A percentile compares a stretch with the other conserved stretches of the same genome.
These are phyloP conservation scores for Macrobrachium rosenbergii DNA, from an alignment of 1,140 invertebrate genomes.

Conservation along the genomic window DNA sequence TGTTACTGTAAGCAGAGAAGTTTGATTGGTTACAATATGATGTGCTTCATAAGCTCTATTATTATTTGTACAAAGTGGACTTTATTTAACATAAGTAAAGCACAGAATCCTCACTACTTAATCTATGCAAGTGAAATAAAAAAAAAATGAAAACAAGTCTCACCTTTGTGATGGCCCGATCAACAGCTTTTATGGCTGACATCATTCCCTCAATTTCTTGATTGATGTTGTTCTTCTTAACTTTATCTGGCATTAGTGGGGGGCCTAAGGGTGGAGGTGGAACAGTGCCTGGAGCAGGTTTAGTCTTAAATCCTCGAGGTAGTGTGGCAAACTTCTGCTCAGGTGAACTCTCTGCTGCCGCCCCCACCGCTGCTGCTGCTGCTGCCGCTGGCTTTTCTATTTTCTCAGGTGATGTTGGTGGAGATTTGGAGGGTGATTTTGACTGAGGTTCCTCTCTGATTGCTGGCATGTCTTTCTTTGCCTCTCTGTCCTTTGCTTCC, in stretches of 20 bases:
- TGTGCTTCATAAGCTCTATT: no score
- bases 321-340: conserved; percentile 65
- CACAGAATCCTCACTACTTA: not conserved
- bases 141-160: not conserved
- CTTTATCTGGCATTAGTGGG: not conserved
- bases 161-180: conserved; percentile 62
- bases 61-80: no score
- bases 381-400: conserved; percentile 2
- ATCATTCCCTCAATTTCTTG: conserved; percentile 61
- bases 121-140: conserved; percentile 8
- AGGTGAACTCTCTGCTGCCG: conserved; percentile 4
- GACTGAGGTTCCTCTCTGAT: conserved; percentile 43
- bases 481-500: conserved; percentile 34
- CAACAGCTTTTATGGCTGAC: conserved; percentile 61
- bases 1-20: no score
- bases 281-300: conserved; percentile 21
- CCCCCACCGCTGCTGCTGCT: not conserved
- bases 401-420: conserved; percentile 12
- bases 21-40: no score
- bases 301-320: conserved; percentile 63
- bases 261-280: conserved; percentile 6
- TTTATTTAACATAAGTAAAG: no score
- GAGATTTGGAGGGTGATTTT: conserved; percentile 33
- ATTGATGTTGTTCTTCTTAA: conserved; percentile 33
- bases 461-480: conserved; percentile 38